Conservation (phyloP, 2,888 invertebrate genomes). For the Xanthia icteritia region DNA sequence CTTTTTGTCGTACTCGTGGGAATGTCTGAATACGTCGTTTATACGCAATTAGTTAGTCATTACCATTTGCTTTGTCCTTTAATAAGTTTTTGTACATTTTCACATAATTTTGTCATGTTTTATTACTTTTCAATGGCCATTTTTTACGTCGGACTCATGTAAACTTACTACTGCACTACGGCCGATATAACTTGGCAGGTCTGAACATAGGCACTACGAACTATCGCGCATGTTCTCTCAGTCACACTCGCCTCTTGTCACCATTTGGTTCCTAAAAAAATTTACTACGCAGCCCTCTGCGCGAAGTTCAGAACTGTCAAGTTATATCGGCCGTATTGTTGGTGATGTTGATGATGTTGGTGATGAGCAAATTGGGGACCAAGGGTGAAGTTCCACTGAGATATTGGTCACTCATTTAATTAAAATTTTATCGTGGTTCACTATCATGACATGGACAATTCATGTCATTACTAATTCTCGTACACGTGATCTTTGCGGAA, state of each 20-base stretch:
- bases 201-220: no score
- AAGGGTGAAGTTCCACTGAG: not conserved
- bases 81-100: constrained; percentile 76
- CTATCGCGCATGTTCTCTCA: no score
- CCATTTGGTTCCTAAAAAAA: no score
- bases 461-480: not conserved
- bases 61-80: constrained; percentile 81
- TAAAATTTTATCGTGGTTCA: not conserved
- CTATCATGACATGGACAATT: not conserved
- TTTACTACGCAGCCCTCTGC: no score
- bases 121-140: constrained; percentile 72
- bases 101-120: constrained; percentile 76
- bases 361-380: constrained; percentile 45
- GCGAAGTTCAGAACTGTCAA: no score
- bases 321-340: no score
- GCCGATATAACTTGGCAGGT: no score
- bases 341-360: no score
- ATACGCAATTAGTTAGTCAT: constrained; percentile 84
- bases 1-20: constrained; percentile 74
- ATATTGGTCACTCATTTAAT: constrained; percentile 12
- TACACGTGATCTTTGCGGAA: constrained; percentile 23
- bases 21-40: constrained; percentile 84
- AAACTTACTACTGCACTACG: constrained; percentile 51
- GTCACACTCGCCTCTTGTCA: no score
- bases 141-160: constrained; percentile 67